Percentiles rank a stretch among this genome's conserved stretches.
These are phyloP conservation scores for Tretioscincus oriximinensis DNA, from an alignment of 2,113 vertebrate species.

Conservation along the genomic window DNA sequence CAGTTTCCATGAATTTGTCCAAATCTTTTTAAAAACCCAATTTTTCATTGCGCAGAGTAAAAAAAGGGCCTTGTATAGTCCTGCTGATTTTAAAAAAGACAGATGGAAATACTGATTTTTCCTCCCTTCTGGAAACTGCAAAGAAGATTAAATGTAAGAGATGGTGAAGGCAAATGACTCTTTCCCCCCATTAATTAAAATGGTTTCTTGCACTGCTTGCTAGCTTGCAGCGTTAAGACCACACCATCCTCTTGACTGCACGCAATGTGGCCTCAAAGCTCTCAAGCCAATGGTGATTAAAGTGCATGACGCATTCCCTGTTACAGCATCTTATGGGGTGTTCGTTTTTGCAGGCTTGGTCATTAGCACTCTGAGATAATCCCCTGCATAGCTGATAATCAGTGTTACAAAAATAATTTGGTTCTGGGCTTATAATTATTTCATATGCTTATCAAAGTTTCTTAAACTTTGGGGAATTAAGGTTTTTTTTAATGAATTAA, in stretches of 20 bases:
- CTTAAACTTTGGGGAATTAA: not conserved
- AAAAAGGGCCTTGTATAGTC: not conserved
- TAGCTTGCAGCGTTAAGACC: conserved; percentile 21
- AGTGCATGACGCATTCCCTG: not conserved
- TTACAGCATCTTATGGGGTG: conserved; percentile 9
- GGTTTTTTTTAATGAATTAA: no score
- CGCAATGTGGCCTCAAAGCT: not conserved
- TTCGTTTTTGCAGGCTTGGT: not conserved
- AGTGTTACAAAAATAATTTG: not conserved
- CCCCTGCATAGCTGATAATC: not conserved
- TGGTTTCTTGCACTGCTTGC: conserved; percentile 21
- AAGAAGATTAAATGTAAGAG: not conserved
- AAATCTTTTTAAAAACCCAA: no score
- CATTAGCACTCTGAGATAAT: not conserved
- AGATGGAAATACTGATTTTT: conserved; percentile 1
- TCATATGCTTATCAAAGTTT: not conserved
- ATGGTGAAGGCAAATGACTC: not conserved
- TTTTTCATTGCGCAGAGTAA: no score
- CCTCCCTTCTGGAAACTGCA: conserved; percentile 16
- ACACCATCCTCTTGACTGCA: conserved; percentile 2
- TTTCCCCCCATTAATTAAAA: conserved; percentile 35
- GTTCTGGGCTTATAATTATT: not conserved
- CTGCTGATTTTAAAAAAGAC: not conserved
- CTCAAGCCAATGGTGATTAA: conserved; percentile 39
- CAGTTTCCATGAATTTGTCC: no score